Evolutionary conservation across 2,888 invertebrate genomes (phyloP), one percentile per base, ranked within the genome.

Genomic region (Enchytraeus crypticus): DNA sequence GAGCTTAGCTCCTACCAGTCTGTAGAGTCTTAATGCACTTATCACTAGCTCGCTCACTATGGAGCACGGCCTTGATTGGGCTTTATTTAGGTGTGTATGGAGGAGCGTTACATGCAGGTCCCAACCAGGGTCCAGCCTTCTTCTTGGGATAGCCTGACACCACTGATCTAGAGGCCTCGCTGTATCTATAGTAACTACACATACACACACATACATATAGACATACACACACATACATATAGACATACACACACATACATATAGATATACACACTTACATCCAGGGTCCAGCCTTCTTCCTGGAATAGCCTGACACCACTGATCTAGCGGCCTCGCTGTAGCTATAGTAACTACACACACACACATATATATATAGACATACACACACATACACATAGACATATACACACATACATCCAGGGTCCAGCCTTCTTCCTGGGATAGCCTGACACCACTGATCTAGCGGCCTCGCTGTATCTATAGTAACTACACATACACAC

Each of bases 171-270:
- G 58, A 57, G 27, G 63, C 57, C 38, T 72, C 72, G 53, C 70
- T 66, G 57, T 69, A 73, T 62, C 72, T 72, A 61, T 71, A 69
- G 63, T 73, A 74, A 43, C 74, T 75, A 69, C n/a, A n/a, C n/a
- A n/a, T n/a, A 47, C 21, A 47, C 5, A 14, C 1, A 47, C 5
- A 47, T 27, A n/a, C 5, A 14, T 3, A 47, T 1, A 47, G n/a
- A n/a, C 21, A 47, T 8, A 14, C 1, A 47, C 8, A 47, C 1
- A n/a, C 8, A 8, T 1, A 14, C 14, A 46, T 1, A 46, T 4
- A 46, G 1, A 46, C 46, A 51, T 2, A 51, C 26, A 27, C 2
- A 51, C 27, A 51, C 1, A 51, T 3, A 51, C 4, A 3, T 11
- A 51, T 5, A 51, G 1, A 29, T 5, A 29, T 3, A 51, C 51